Percentiles rank a stretch among this genome's conserved stretches.
Conservation (phyloP, 2,888 invertebrate genomes). For the Acleris emargana region DNA sequence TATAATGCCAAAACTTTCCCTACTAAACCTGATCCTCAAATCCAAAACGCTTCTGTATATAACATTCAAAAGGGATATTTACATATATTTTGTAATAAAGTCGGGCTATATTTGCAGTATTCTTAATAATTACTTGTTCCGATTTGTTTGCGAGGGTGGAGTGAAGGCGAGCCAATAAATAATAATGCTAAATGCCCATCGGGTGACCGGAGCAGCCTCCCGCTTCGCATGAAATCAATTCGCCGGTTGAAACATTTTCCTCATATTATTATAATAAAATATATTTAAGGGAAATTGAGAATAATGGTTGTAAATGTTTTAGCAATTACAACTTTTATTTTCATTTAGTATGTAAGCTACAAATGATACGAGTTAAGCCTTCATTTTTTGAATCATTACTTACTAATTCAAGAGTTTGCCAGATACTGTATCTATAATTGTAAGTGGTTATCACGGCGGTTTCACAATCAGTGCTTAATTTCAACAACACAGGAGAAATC, state of each 20-base stretch:
- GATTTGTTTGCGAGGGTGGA: conserved; percentile 73
- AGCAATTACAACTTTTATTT: background rate
- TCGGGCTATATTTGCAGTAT: conserved; percentile 73
- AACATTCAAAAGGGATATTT: conserved; percentile 10
- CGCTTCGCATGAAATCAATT: conserved; percentile 26
- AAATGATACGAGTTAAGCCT: too few species aligned
- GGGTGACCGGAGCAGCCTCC: conserved; percentile 59
- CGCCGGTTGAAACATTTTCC: conserved; percentile 6
- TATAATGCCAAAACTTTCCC: background rate
- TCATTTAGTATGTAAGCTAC: too few species aligned
- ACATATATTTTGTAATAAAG: conserved; percentile 56
- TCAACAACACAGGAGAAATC: too few species aligned
- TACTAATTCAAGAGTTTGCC: too few species aligned
- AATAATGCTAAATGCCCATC: conserved; percentile 78
- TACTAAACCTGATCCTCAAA: background rate
- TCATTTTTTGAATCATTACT: too few species aligned
- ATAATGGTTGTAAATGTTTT: background rate
- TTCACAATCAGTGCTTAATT: too few species aligned
- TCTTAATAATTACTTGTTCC: conserved; percentile 82
- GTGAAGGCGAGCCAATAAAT: conserved; percentile 79
- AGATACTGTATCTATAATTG: too few species aligned
- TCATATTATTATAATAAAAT: background rate
- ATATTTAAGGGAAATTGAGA: background rate
- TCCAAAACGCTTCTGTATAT: background rate
- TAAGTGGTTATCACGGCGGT: too few species aligned